These are phyloP conservation scores for Actenoides lindsayi DNA, from an alignment of 2,113 vertebrate species.

Conservation along the genomic window DNA sequence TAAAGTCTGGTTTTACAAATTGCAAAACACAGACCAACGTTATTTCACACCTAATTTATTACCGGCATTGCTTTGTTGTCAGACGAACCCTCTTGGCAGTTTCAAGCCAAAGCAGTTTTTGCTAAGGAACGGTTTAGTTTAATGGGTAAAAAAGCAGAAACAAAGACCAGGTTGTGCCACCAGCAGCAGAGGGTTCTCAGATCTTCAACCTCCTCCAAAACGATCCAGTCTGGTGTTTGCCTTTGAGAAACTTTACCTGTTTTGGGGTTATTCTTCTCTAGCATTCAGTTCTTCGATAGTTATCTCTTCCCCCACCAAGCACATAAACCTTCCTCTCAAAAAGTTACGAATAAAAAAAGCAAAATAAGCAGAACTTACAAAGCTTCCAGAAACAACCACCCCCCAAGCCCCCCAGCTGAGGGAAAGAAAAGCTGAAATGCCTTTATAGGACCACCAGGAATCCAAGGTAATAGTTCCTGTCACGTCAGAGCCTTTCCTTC, in stretches of 20 bases:
- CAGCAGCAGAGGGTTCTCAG: rapidly evolving
- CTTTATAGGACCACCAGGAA: not conserved
- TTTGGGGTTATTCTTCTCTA: not conserved
- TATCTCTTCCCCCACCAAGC: not conserved
- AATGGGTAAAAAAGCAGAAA: not conserved
- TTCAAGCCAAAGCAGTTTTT: not conserved
- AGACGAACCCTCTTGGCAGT: not conserved
- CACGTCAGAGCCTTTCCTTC: not conserved
- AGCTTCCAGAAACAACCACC: not conserved
- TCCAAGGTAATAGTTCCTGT: rapidly evolving
- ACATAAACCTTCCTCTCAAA: not conserved
- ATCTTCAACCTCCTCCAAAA: not conserved
- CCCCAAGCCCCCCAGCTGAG: not conserved
- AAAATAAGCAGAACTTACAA: not conserved
- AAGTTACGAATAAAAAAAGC: not conserved
- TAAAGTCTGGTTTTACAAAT: not conserved
- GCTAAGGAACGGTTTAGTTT: not conserved
- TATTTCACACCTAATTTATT: not conserved
- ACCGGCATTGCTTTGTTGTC: not conserved
- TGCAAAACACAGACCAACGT: not conserved
- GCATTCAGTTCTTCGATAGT: not conserved
- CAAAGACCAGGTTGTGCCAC: not conserved
- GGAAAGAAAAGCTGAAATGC: not conserved
- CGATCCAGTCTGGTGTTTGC: not conserved
- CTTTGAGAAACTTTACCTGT: not conserved